Conservation (phyloP, 2,797 vertebrate genomes). For the Gephyroberyx darwinii region DNA sequence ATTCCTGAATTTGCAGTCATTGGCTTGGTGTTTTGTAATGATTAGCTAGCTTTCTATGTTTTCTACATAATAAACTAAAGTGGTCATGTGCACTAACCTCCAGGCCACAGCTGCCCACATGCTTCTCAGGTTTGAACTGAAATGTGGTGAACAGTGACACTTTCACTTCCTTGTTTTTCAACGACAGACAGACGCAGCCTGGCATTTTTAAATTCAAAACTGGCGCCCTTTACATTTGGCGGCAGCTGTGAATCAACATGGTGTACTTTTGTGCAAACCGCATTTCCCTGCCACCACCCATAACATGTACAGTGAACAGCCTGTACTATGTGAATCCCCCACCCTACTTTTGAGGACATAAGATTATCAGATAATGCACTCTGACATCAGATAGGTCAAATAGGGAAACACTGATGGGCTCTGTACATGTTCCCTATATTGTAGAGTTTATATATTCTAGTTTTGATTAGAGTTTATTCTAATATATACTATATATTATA, state of each 20-base stretch:
- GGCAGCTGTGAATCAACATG: slow-evolving; percentile 39
- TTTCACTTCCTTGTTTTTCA: slow-evolving; percentile 68
- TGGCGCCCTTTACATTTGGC: slow-evolving; percentile 70
- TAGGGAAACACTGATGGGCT: slow-evolving; percentile 29
- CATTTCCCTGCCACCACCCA: slow-evolving; percentile 73
- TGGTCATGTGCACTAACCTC: not conserved
- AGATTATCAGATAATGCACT: slow-evolving; percentile 19
- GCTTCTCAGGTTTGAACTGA: slow-evolving; percentile 22
- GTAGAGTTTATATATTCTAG: not conserved
- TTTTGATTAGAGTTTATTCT: too few relatives aligned
- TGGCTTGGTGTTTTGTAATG: not conserved
- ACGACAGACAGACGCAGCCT: slow-evolving; percentile 59
- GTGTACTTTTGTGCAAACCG: slow-evolving; percentile 64
- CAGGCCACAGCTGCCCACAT: not conserved
- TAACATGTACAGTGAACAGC: slow-evolving; percentile 17
- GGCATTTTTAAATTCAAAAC: slow-evolving; percentile 68
- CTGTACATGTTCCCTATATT: not conserved
- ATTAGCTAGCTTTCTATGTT: not conserved
- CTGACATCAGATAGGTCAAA: slow-evolving; percentile 37
- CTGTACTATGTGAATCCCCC: slow-evolving; percentile 40
- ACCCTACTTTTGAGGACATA: slow-evolving; percentile 21
- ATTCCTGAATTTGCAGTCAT: not conserved
- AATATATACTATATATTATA: too few relatives aligned
- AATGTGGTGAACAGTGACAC: not conserved
- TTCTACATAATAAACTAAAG: not conserved